Percentiles rank a stretch among this genome's conserved stretches.
These are phyloP conservation scores for Hermetia illucens DNA, from an alignment of 1,140 invertebrate genomes.

Conservation along the genomic window DNA sequence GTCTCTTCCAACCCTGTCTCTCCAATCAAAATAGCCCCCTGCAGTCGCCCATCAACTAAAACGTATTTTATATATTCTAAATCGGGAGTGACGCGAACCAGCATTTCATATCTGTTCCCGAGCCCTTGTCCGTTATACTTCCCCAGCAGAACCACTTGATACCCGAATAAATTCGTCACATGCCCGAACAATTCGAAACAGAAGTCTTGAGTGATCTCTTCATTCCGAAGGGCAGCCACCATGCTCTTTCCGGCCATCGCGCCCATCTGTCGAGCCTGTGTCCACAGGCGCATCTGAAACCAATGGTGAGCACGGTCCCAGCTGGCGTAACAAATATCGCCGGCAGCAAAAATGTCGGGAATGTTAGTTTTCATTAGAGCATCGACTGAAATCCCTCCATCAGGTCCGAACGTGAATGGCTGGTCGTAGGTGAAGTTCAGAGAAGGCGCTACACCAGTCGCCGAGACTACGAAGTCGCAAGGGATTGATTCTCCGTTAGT, in stretches of 20 bases:
- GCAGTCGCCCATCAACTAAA: slow-evolving; percentile 66
- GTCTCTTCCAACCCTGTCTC: slow-evolving; percentile 97
- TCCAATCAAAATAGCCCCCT: slow-evolving; percentile 90
- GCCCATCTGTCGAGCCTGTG: slow-evolving; percentile 96
- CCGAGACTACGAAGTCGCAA: slow-evolving; percentile 90
- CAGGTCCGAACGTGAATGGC: slow-evolving; percentile 42
- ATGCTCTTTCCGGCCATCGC: slow-evolving; percentile 85
- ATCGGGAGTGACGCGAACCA: slow-evolving; percentile 70
- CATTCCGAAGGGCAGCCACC: slow-evolving; percentile 44
- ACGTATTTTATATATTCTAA: slow-evolving; percentile 87
- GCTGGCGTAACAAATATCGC: slow-evolving; percentile 73
- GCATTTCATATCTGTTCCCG: slow-evolving; percentile 68
- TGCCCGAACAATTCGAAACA: slow-evolving; percentile 97
- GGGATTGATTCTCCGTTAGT: slow-evolving; percentile 59
- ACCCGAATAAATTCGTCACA: slow-evolving; percentile 89
- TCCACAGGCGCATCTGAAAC: slow-evolving; percentile 97
- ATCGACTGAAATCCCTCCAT: slow-evolving; percentile 71
- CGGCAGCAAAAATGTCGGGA: slow-evolving; percentile 78
- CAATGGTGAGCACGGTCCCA: slow-evolving; percentile 75
- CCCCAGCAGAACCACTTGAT: slow-evolving; percentile 86
- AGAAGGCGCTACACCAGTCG: slow-evolving; percentile 80
- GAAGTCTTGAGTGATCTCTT: slow-evolving; percentile 70
- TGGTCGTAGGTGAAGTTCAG: slow-evolving; percentile 39
- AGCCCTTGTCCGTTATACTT: slow-evolving; percentile 89
- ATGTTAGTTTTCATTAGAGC: slow-evolving; percentile 72